Percentiles rank a stretch among this genome's conserved stretches.
phyloP scores from a whole-genome alignment of 2,888 invertebrate genomes.

The Lithophane semibrunnea region DNA sequence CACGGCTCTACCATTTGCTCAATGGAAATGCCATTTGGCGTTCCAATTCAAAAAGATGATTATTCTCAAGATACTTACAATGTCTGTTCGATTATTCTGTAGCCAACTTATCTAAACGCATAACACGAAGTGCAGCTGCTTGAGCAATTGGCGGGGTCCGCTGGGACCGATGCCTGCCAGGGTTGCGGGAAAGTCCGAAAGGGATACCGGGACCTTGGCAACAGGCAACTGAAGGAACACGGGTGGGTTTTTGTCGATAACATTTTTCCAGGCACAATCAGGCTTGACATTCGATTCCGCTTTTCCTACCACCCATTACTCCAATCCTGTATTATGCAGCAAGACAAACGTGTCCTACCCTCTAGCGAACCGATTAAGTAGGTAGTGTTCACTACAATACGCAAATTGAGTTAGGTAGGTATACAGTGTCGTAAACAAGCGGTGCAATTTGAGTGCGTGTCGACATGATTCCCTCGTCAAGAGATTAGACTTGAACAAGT shows the following conservation, averaged over 20 bases:
- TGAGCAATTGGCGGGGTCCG: background rate
- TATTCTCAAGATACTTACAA: slow-evolving; percentile 58
- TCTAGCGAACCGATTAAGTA: slow-evolving; percentile 68
- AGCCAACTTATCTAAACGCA: slow-evolving; percentile 19
- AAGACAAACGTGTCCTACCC: slow-evolving; percentile 41
- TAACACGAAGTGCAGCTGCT: slow-evolving; percentile 22
- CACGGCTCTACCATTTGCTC: slow-evolving; percentile 78
- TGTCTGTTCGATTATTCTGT: slow-evolving; percentile 33
- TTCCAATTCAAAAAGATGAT: slow-evolving; percentile 73
- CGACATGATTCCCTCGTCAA: slow-evolving; percentile 73
- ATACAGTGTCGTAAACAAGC: slow-evolving; percentile 76
- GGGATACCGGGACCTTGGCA: too few species aligned
- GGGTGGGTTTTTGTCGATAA: background rate
- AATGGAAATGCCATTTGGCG: slow-evolving; percentile 82
- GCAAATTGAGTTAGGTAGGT: slow-evolving; percentile 79
- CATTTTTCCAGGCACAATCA: slow-evolving; percentile 21
- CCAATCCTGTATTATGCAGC: slow-evolving; percentile 25
- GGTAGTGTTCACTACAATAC: slow-evolving; percentile 64
- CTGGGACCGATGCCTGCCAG: too few species aligned
- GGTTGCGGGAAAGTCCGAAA: too few species aligned
- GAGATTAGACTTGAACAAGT: slow-evolving; percentile 78
- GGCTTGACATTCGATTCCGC: slow-evolving; percentile 4
- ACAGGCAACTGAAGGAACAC: too few species aligned
- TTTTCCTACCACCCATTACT: slow-evolving; percentile 18
- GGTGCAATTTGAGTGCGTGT: slow-evolving; percentile 79